Evolutionary conservation across 2,888 invertebrate species (phyloP), one percentile per base, ranked within the genome.

Genomic region (Caenorhabditis uteleia): DNA sequence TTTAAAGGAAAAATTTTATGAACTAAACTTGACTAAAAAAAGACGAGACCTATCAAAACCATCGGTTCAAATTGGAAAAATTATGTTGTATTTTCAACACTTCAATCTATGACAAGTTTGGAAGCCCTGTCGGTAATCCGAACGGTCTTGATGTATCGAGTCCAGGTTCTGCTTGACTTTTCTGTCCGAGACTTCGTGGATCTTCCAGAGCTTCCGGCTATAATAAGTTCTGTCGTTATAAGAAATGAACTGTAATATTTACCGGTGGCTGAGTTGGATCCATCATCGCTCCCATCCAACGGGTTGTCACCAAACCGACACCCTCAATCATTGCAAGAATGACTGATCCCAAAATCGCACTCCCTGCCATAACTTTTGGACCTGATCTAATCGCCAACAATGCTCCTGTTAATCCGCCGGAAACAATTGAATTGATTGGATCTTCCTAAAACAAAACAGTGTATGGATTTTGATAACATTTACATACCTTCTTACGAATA

Each of bases 321-420:
- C 97, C 98, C 88, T 99, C 97, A 75, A 98, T 98, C 70, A 97
- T 87, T 3, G 95, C 95, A 64, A 98, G 87, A 18, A 99, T 88
- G 58, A 95, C 90, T 55, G 95, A 97, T 51, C 95, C 97, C 45
- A 98, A 91, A 40, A 95, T 87, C 14, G 95, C 98, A 86, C 95
- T 95, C 34, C 93, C 95, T 48, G 92, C 83, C 87, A 88, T 88
- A 8, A 87, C 95, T 94, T 84, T 85, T 27, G 85, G 83, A 14
- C 88, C 88, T 80, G 86, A 93, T 86, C 97, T 88, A n/a, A 95
- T 92, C 29, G 97, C 93, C 66, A 99, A 86, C 74, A 97, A 91
- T 38, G 93, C 97, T 51, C 98, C 97, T 25, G 98, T 98, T 0
- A 92, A 88, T 8, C 95, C 95, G 0, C 97, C 98, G 14, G 79